A percentile compares a stretch with the other conserved stretches of the same genome.
These are phyloP conservation scores for Chelonoidis abingdonii DNA, from an alignment of 2,113 vertebrate genomes.

Conservation along the genomic window DNA sequence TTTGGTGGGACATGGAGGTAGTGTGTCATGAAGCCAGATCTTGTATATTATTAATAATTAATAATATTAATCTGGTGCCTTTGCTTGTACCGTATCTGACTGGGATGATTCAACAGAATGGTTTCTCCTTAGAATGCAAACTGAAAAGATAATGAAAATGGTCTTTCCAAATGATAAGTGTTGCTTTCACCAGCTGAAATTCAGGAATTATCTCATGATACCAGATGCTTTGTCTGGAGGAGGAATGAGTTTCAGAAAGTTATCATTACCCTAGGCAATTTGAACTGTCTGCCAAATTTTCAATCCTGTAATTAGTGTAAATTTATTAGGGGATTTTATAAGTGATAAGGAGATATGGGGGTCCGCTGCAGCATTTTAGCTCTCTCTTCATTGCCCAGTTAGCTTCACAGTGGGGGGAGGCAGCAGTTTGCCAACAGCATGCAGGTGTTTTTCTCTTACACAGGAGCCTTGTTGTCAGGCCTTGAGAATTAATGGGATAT, in stretches of 20 bases:
- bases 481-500: not conserved
- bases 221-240: not conserved
- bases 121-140: not conserved
- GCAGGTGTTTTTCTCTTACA: not conserved
- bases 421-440: not conserved
- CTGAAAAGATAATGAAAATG: slow-evolving; percentile 28
- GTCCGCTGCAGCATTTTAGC: not conserved
- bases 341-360: not conserved
- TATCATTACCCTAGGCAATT: slow-evolving; percentile 40
- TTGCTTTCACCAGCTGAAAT: slow-evolving; percentile 8
- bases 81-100: not conserved
- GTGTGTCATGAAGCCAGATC: not conserved
- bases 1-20: not conserved
- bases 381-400: not conserved
- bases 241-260: slow-evolving; percentile 17
- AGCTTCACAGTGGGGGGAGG: rapidly evolving
- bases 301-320: not conserved
- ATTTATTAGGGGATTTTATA: not conserved
- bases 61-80: not conserved
- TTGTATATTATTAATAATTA: not conserved
- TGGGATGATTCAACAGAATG: not conserved
- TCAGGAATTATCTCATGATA: not conserved
- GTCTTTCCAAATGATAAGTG: not conserved
- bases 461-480: not conserved
- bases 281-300: not conserved